Evolutionary conservation across 1,140 invertebrate species (phyloP), one percentile per base, ranked within the genome.

Genomic region (Leptopilina clavipes): DNA sequence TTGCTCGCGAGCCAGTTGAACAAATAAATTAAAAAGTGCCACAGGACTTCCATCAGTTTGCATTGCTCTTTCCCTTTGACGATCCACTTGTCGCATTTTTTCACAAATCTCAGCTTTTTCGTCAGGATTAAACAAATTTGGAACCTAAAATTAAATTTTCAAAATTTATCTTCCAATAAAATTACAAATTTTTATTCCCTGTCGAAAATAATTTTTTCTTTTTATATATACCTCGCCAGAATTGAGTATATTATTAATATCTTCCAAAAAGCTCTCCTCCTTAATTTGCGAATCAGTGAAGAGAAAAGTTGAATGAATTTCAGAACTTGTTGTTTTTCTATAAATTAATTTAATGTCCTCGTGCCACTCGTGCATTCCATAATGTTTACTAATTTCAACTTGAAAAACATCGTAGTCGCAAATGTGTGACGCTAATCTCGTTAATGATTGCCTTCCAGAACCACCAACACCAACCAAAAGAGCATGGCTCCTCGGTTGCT

Each of bases 41-140:
- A 96, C 94, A 0, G 94, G 93, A 83, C 96, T 97, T 2, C 97
- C 97, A 89, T 98, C 97, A 0, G 97, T 98, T 91, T 98, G 97
- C 25, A 97, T 89, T 0, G 95, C 92, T 89, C 96, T 96, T 84
- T 98, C 97, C 54, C 95, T 92, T 87, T 97, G 97, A 76, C 96
- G 93, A 87, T 99, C 98, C 56, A 98, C 93, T 87, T 95, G 92
- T 84, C 95, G 91, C 97, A 99, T 99, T 91, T 97, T 98, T 83
- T 99, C 97, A 88, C 96, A 97, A 19, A 99, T 94, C 86, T 98
- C 97, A 14, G 94, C 92, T 87, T 97, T 97, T 86, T 99, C 98
- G 82, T 99, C 97, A 1, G 92, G 89, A 14, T 92, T 92, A 85
- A 97, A 99, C 71, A 99, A 92, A 90, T 98, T 98, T 0, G 97